phyloP scores from a whole-genome alignment of 2,797 vertebrate species.

The Sebastes steindachneri region DNA sequence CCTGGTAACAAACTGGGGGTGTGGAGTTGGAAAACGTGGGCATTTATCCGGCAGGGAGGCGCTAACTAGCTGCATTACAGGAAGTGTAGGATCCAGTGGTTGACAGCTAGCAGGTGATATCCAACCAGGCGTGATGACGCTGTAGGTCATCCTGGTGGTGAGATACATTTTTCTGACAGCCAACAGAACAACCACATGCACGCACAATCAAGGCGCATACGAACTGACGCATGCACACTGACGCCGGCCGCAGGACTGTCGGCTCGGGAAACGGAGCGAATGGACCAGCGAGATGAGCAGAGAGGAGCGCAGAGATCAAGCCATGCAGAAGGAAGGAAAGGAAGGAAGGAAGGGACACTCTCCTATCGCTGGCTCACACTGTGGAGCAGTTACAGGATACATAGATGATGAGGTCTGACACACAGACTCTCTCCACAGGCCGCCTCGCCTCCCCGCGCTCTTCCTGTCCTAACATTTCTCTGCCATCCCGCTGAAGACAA shows the following conservation, averaged over 20 bases:
- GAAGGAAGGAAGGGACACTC: constrained; percentile 2
- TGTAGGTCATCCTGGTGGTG: neutral
- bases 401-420: constrained; percentile 54
- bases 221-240: neutral
- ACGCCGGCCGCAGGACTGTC: neutral
- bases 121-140: neutral
- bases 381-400: constrained; percentile 17
- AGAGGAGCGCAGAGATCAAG: constrained; percentile 23
- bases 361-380: constrained; percentile 18
- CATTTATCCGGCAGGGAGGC: neutral
- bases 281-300: constrained; percentile 1
- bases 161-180: constrained; percentile 10
- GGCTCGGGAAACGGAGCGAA: constrained; percentile 9
- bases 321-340: constrained; percentile 40
- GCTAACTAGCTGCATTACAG: neutral
- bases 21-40: neutral
- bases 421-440: constrained; percentile 29
- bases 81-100: neutral
- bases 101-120: constrained; percentile 6
- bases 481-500: constrained; percentile 25
- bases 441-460: constrained; percentile 6
- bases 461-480: constrained; percentile 29
- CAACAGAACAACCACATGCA: neutral
- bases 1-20: neutral
- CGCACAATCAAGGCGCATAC: neutral